Conservation (phyloP, 37 sponge, comb jelly and placozoan genomes). For the Mnemiopsis leidyi region DNA sequence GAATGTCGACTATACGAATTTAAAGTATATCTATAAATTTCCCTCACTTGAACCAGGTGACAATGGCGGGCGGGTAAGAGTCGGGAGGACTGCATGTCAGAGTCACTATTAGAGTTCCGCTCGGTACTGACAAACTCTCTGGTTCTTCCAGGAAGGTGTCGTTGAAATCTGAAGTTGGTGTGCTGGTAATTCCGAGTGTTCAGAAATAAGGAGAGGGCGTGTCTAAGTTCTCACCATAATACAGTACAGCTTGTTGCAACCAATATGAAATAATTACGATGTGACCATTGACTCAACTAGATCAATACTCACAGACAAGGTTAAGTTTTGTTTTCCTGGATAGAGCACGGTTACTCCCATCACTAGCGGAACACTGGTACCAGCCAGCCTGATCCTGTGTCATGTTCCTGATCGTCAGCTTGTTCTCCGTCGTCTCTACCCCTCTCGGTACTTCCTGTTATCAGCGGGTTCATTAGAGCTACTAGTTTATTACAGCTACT, state of each 20-base stretch:
- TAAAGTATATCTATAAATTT: no score
- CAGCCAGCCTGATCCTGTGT: not conserved
- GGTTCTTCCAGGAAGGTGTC: not conserved
- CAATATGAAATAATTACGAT: not conserved
- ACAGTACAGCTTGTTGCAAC: no score
- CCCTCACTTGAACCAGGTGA: constrained; percentile 50
- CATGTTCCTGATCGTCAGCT: not conserved
- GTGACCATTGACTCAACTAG: not conserved
- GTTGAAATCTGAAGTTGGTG: constrained; percentile 1
- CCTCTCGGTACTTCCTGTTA: not conserved
- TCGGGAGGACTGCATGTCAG: not conserved
- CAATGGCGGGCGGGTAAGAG: constrained; percentile 12
- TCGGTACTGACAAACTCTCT: not conserved
- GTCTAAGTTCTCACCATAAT: no score
- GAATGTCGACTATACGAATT: no score
- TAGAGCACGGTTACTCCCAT: constrained; percentile 26
- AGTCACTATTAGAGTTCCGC: not conserved
- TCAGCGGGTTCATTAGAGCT: no score
- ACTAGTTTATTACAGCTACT: no score
- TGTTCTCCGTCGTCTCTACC: not conserved
- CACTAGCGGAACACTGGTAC: constrained; percentile 48
- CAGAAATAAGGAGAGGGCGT: no score
- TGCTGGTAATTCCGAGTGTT: no score
- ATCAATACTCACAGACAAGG: not conserved
- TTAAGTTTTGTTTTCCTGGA: constrained; percentile 38